Percentiles rank a stretch among this genome's conserved stretches.
Evolutionary conservation across 2,888 invertebrate species (phyloP).

Genomic region (Lasioglossum marginatum): DNA sequence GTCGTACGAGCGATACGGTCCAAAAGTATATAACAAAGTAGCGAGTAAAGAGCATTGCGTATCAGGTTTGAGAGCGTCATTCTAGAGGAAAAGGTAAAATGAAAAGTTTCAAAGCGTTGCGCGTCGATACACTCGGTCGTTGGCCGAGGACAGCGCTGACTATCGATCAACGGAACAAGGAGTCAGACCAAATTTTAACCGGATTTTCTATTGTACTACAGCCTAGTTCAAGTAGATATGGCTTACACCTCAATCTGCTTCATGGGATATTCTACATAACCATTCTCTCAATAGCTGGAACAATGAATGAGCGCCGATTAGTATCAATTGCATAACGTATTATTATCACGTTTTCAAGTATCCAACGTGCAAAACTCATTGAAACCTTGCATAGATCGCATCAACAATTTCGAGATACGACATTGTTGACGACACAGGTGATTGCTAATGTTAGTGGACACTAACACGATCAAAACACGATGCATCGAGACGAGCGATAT

Average conservation of each 20-base stretch:
- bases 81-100: neutral
- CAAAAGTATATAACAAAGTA: neutral
- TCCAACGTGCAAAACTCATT: neutral
- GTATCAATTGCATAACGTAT: neutral
- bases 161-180: neutral
- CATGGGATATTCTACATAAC: no score
- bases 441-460: no score
- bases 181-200: neutral
- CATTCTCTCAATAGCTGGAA: neutral
- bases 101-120: slow-evolving; percentile 3
- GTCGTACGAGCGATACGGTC: neutral
- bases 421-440: no score
- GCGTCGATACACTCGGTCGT: neutral
- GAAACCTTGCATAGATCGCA: neutral
- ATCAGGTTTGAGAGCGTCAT: neutral
- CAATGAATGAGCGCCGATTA: no score
- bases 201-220: neutral
- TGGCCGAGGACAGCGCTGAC: neutral
- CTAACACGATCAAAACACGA: no score
- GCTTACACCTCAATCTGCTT: neutral
- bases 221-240: neutral
- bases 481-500: no score
- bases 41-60: neutral
- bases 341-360: neutral
- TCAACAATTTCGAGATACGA: no score